Evolutionary conservation across 2,888 invertebrate genomes (phyloP), one percentile per base, ranked within the genome.

Genomic region (Elysia crispata): DNA sequence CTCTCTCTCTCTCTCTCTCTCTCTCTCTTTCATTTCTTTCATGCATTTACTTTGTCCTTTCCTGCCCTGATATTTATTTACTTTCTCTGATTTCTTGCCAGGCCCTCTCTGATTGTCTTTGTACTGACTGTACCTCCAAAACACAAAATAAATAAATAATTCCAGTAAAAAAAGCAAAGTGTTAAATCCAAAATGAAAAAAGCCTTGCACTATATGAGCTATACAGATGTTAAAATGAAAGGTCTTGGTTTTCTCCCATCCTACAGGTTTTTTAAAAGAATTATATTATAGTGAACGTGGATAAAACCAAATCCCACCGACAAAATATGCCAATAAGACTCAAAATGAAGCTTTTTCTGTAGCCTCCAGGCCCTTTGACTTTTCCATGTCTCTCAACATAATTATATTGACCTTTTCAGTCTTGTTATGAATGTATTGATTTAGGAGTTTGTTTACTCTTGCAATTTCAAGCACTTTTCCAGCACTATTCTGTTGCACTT

Each of bases 1-100:
- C 25, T 54, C 0, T 72, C 25, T 72, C 23, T 49, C 13, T 72
- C 23, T 49, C 25, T 72, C 49, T 72, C 25, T 72, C 23, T 72
- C 15, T 23, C 23, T 49, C 25, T 60, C 30, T 57, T 20, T 60
- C 28, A 57, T 20, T 74, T 11, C 11, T 6, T 41, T 11, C 11
- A 41, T 41, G 5, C 11, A 41, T 41, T 11, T 41, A 41, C 30
- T 60, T 20, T 60, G 1, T 50, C 25, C 15, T 20, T 25, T 13
- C 25, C 49, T 28, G 57, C 25, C 49, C 25, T 30, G 23, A n/a
- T 23, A 30, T 57, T 23, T 57, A 25, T 30, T 23, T 57, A 57
- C n/a, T 57, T 0, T 74, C 33, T 31, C 28, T 75, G 62, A 30
- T n/a, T 28, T 31, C 28, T 5, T 60, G 15, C 25, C 15, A 23